Evolutionary conservation across 2,888 invertebrate species (phyloP).

Genomic region (Oligia fasciuncula): DNA sequence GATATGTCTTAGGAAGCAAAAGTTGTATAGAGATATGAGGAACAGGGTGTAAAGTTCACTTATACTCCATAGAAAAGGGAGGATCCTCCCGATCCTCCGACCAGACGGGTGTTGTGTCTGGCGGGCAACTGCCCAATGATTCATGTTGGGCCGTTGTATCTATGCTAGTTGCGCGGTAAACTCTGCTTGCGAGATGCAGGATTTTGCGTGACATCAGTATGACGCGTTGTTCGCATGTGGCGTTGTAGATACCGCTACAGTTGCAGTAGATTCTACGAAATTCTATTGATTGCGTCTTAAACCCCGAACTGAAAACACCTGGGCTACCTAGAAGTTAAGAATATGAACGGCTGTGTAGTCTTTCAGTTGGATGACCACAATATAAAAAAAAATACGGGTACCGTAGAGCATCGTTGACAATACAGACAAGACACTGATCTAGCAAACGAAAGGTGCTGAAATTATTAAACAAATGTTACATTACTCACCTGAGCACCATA

Average conservation of each 20-base stretch:
- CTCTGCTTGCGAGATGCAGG: no score
- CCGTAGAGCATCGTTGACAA: not conserved
- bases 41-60: no score
- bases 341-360: not conserved
- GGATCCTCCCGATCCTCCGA: no score
- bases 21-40: not conserved
- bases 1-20: not conserved
- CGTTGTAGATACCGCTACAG: not conserved
- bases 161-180: no score
- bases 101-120: no score
- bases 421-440: not conserved
- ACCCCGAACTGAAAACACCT: no score
- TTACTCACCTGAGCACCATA: slow-evolving; percentile 95
- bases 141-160: no score
- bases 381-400: not conserved
- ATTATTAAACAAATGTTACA: not conserved
- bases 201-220: no score
- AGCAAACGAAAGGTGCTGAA: not conserved
- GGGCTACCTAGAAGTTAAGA: no score
- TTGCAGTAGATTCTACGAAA: not conserved
- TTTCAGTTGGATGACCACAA: not conserved
- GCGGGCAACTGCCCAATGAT: no score
- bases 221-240: no score
- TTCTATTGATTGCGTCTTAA: not conserved
- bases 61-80: no score